A percentile compares a stretch with the other conserved stretches of the same genome.
Evolutionary conservation across 1,140 invertebrate genomes (phyloP).

Genomic region (Drosophila pectinifera): DNA sequence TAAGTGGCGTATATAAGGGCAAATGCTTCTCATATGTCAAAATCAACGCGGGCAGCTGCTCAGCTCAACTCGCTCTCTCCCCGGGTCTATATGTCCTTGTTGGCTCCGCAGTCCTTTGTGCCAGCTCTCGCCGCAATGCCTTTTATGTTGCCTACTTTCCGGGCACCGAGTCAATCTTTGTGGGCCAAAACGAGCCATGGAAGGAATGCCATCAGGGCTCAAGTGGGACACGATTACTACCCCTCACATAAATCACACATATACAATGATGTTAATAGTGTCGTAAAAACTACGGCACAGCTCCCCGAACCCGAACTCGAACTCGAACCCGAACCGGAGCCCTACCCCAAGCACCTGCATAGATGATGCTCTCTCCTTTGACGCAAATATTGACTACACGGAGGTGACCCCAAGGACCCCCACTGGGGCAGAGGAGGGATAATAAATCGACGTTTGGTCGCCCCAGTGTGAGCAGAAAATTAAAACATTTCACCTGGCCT

Average conservation of each 20-base stretch:
- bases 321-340: not conserved
- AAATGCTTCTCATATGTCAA: slow-evolving; percentile 73
- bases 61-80: slow-evolving; percentile 1
- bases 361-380: slow-evolving; percentile 38
- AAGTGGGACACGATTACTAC: slow-evolving; percentile 38
- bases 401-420: slow-evolving; percentile 45
- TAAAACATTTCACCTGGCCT: slow-evolving; percentile 63
- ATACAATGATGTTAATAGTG: slow-evolving; percentile 78
- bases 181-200: slow-evolving; percentile 45
- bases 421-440: slow-evolving; percentile 24
- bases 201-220: slow-evolving; percentile 50
- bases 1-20: slow-evolving; percentile 48
- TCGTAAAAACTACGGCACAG: slow-evolving; percentile 68
- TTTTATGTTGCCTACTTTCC: slow-evolving; percentile 60
- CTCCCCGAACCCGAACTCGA: not conserved
- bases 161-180: slow-evolving; percentile 57
- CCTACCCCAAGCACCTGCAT: slow-evolving; percentile 16
- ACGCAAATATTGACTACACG: slow-evolving; percentile 61
- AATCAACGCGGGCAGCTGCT: slow-evolving; percentile 71
- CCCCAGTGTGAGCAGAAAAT: slow-evolving; percentile 54
- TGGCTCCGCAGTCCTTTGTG: slow-evolving; percentile 32
- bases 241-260: slow-evolving; percentile 65
- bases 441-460: slow-evolving; percentile 67
- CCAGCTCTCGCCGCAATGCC: slow-evolving; percentile 41
- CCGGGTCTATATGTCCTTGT: slow-evolving; percentile 14